Base-by-base conservation (phyloP, 2,797 vertebrate genomes). In the Oreortyx pictus region DNA sequence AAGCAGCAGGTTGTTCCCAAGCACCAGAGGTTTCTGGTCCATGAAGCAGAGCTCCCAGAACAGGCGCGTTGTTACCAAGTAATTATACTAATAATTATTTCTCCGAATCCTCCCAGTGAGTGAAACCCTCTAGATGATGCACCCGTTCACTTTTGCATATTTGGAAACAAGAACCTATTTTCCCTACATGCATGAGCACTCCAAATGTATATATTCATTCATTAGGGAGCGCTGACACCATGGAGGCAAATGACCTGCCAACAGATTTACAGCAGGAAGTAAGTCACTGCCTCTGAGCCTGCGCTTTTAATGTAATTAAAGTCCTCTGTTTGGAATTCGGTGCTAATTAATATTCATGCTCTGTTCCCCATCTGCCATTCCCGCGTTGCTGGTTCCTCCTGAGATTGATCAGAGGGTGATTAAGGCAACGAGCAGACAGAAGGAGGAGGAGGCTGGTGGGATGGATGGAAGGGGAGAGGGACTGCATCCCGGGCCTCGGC, bases 261-360 rank as follows among this genome's bases (percentile, higher is more conserved):
- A 92, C 94, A 93, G 95, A 95, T 96, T 96, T 95, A 88, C 78
- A 83, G 94, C 94, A 96, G 95, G 95, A 97, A 96, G 83, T 94
- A 92, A 96, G 94, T 96, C 93, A 82, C 86, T 94, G 97, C 96
- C 96, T 96, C 82, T 4, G 19, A 97, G 95, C 87, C 89, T 93
- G 56, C 10, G 4, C 70, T 68, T 94, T 94, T 96, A 96, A 96
- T 94, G 92, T 94, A 97, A 97, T 97, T 97, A 97, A 96, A 96
- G 92, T 76, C 93, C 92, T 97, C 97, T 97, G 96, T 96, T 97
- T 95, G 94, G 95, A 96, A 97, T 91, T 96, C 88, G 19, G 79
- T 76, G 54, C 92, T 96, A 96, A 97, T 97, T 96, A 97, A 96
- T 97, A 97, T 97, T 98, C 97, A 97, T 96, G 82, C 47, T 93